phyloP scores from a whole-genome alignment of 2,888 invertebrate genomes.

The Mayetiola destructor region DNA sequence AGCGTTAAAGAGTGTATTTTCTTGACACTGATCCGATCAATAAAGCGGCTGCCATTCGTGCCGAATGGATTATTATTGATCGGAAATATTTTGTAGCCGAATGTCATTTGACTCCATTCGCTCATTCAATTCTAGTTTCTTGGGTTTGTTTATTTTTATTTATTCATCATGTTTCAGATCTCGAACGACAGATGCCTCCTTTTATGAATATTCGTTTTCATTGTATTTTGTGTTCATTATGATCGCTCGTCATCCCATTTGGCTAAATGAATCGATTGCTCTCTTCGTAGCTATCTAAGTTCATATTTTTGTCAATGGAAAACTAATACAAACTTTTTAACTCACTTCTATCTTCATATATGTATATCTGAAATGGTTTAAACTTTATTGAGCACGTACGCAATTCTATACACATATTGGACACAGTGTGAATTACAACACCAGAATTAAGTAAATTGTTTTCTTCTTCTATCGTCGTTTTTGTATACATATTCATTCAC shows the following conservation, averaged over 20 bases:
- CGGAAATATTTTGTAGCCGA: too few relatives aligned
- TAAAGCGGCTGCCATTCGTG: too few relatives aligned
- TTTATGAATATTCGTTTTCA: too few relatives aligned
- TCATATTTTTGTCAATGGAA: background rate
- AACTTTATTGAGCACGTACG: slow-evolving; percentile 3
- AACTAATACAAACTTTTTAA: background rate
- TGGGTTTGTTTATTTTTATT: slow-evolving; percentile 6
- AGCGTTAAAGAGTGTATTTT: too few relatives aligned
- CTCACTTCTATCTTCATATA: background rate
- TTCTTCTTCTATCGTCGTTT: background rate
- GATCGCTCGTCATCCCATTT: slow-evolving; percentile 9
- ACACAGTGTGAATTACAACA: slow-evolving; percentile 13
- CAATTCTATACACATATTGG: slow-evolving; percentile 11
- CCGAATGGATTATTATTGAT: background rate
- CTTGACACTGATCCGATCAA: too few relatives aligned
- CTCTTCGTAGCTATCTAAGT: background rate
- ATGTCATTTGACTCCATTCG: background rate
- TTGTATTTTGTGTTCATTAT: slow-evolving; percentile 7
- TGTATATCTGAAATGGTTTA: slow-evolving; percentile 3
- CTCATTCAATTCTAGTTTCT: background rate
- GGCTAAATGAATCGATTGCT: too few relatives aligned
- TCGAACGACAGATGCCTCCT: too few relatives aligned
- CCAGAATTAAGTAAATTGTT: slow-evolving; percentile 12
- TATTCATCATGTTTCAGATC: background rate
- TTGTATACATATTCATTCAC: too few relatives aligned